Evolutionary conservation across 2,113 vertebrate genomes (phyloP).

Genomic region (Sialia sialis): DNA sequence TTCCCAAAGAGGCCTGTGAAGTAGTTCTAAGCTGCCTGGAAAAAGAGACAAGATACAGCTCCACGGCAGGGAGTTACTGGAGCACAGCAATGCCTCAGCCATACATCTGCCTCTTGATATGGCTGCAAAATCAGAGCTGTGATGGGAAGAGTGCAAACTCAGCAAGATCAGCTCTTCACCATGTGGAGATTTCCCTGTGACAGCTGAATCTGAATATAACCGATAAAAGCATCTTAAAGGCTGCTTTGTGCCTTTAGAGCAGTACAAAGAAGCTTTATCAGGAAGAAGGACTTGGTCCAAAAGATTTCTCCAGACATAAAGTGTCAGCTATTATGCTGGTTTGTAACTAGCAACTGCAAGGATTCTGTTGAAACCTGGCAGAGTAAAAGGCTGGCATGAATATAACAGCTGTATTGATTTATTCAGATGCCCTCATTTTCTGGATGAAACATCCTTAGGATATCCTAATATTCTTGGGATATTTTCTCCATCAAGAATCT

Average conservation of each 20-base stretch:
- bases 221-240: background rate
- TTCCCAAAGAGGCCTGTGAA: background rate
- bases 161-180: slow-evolving; percentile 6
- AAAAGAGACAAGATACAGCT: background rate
- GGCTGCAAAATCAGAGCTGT: background rate
- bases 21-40: background rate
- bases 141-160: background rate
- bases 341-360: background rate
- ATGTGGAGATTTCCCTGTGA: slow-evolving; percentile 29
- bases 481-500: background rate
- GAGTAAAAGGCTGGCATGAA: background rate
- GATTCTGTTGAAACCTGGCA: slow-evolving; percentile 1
- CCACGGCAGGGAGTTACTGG: background rate
- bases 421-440: background rate
- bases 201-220: slow-evolving; percentile 30
- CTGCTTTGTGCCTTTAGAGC: background rate
- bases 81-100: background rate
- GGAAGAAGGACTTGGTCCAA: slow-evolving; percentile 4
- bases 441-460: background rate
- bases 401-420: slow-evolving; percentile 12
- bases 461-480: background rate
- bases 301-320: background rate
- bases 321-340: background rate
- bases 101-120: background rate
- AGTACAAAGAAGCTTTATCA: background rate